Conservation (phyloP, 2,888 invertebrate genomes). For the Megalurothrips usitatus region DNA sequence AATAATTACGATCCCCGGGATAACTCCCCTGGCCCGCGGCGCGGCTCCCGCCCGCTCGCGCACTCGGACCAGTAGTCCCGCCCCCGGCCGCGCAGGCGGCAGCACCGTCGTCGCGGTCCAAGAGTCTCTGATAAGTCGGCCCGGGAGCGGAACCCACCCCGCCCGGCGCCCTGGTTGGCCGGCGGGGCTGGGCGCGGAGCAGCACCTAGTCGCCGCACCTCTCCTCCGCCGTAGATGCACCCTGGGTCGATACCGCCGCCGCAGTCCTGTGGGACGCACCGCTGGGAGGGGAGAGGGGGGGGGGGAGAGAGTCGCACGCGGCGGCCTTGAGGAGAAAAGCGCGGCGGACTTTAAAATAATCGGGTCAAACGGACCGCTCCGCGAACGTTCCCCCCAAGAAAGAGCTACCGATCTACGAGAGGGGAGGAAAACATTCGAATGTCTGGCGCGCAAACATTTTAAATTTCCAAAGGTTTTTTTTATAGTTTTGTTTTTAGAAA, state of each 20-base stretch:
- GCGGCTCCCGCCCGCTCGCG: no score
- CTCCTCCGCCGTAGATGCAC: not conserved
- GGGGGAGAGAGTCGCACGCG: not conserved
- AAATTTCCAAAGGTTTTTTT: no score
- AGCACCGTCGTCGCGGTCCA: not conserved
- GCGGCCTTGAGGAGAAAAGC: not conserved
- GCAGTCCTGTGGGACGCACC: not conserved
- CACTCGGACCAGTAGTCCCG: no score
- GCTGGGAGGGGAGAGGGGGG: not conserved
- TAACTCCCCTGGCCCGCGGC: no score
- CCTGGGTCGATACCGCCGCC: constrained; percentile 23
- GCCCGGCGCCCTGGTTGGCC: not conserved
- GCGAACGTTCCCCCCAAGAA: no score
- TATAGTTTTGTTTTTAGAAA: no score
- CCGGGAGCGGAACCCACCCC: not conserved
- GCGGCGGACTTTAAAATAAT: not conserved
- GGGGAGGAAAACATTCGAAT: no score
- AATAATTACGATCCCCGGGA: no score
- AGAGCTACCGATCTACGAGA: no score
- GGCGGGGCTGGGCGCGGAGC: not conserved
- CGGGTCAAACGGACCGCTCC: not conserved
- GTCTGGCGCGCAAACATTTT: no score
- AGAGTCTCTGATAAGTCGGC: not conserved
- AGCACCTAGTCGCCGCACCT: not conserved
- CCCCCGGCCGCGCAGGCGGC: not conserved